These are phyloP conservation scores for Tricholaema leucomelas DNA, from an alignment of 2,113 vertebrate genomes.

Conservation along the genomic window DNA sequence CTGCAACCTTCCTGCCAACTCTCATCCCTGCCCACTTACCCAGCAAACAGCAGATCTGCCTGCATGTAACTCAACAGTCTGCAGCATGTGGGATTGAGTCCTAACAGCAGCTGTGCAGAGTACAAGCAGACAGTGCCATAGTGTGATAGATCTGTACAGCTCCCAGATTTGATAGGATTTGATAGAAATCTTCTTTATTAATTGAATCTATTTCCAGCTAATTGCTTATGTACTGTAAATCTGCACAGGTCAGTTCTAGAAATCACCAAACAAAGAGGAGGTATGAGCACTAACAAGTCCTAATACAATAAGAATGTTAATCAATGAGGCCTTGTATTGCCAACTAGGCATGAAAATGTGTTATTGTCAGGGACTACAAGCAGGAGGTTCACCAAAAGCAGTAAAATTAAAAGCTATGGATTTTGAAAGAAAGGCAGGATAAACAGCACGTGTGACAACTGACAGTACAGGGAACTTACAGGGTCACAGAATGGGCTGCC, in stretches of 20 bases:
- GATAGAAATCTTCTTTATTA: slow-evolving; percentile 24
- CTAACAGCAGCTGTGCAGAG: not conserved
- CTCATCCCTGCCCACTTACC: not conserved
- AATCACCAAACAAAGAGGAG: slow-evolving; percentile 35
- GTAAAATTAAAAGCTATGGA: not conserved
- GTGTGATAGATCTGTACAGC: not conserved
- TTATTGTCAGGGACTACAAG: slow-evolving; percentile 27
- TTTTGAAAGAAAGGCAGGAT: slow-evolving; percentile 12
- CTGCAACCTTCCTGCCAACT: not conserved
- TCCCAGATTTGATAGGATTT: not conserved
- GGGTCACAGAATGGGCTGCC: too few species aligned
- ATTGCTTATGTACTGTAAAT: slow-evolving; percentile 23
- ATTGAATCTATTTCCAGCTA: slow-evolving; percentile 38
- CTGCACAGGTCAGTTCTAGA: slow-evolving; percentile 34
- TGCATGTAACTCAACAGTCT: not conserved
- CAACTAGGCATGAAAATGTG: slow-evolving; percentile 54
- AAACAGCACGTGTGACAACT: not conserved
- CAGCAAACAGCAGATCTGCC: not conserved
- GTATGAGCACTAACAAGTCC: slow-evolving; percentile 13
- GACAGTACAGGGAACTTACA: not conserved
- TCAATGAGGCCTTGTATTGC: slow-evolving; percentile 48
- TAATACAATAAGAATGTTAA: slow-evolving; percentile 51
- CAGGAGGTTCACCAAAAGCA: not conserved
- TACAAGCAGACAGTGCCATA: not conserved
- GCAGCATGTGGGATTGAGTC: not conserved